These are phyloP conservation scores for Sanderia malayensis DNA, from an alignment of 30 jellyfish, hydroid and myxozoan species.

Conservation along the genomic window DNA sequence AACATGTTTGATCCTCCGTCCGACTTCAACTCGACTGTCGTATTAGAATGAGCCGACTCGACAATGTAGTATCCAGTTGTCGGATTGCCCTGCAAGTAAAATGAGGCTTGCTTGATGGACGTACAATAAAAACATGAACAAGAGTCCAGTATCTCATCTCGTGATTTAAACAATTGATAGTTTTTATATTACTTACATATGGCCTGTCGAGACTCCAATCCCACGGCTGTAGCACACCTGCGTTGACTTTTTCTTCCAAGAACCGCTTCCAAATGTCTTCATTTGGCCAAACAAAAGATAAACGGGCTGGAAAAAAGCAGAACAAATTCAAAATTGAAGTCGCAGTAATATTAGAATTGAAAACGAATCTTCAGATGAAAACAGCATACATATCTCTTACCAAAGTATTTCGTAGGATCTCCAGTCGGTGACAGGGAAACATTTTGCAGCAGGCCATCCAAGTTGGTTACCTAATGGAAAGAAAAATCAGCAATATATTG, in stretches of 20 bases:
- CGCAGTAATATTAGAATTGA: too few relatives aligned
- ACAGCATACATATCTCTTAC: conserved; percentile 13
- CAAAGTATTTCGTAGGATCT: conserved; percentile 27
- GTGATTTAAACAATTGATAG: too few relatives aligned
- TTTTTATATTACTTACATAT: conserved; percentile 28
- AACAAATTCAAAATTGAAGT: too few relatives aligned
- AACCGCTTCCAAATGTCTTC: conserved; percentile 21
- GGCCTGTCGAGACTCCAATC: conserved; percentile 50
- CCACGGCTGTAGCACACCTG: conserved; percentile 61
- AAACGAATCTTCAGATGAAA: too few relatives aligned
- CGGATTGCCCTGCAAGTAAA: conserved; percentile 41
- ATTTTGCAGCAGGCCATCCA: conserved; percentile 32
- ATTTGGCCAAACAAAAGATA: conserved; percentile 66
- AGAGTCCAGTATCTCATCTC: too few relatives aligned
- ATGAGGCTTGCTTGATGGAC: too few relatives aligned
- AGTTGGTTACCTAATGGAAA: too few relatives aligned
- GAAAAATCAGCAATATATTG: too few relatives aligned
- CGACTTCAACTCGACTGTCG: conserved; percentile 69
- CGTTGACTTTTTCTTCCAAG: conserved; percentile 32
- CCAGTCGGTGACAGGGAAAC: conserved; percentile 43
- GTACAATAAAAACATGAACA: too few relatives aligned
- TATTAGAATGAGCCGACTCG: conserved; percentile 37
- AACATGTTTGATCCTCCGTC: conserved; percentile 81
- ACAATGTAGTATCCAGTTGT: conserved; percentile 64
- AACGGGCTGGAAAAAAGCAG: conserved; percentile 44